Percentiles rank a stretch among this genome's conserved stretches.
phyloP scores from a whole-genome alignment of 2,888 invertebrate species.

The Disparrhopalites patrizii region DNA sequence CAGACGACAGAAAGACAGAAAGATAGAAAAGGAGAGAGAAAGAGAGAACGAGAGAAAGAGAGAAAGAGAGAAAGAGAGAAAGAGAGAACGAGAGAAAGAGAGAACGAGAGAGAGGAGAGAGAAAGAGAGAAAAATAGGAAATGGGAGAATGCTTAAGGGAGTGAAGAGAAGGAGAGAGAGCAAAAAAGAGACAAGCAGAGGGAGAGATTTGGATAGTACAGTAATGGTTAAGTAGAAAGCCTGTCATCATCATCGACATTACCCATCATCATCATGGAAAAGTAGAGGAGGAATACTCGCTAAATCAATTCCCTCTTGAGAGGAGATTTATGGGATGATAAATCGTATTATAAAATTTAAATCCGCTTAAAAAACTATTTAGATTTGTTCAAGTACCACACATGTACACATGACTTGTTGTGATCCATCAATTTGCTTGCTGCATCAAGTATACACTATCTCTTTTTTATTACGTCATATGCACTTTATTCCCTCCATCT shows the following conservation, averaged over 20 bases:
- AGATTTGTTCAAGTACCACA: constrained; percentile 2
- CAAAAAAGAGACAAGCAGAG: neutral
- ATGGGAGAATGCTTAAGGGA: no score
- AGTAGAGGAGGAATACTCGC: neutral
- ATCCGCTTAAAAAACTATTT: constrained; percentile 7
- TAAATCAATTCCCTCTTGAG: neutral
- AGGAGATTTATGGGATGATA: constrained; percentile 1
- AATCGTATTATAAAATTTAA: constrained; percentile 5
- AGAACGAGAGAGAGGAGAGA: constrained; percentile 14
- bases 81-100: no score
- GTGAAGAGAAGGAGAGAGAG: neutral
- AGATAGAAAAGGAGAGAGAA: neutral
- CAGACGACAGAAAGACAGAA: neutral
- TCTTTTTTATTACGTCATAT: no score
- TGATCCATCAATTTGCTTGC: neutral
- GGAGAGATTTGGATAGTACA: no score
- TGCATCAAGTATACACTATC: neutral
- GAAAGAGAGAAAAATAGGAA: neutral
- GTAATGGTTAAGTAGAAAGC: neutral
- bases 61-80: neutral
- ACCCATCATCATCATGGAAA: neutral
- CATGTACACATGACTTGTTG: neutral
- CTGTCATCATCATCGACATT: no score
- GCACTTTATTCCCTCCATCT: no score
- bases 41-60: neutral